Base-by-base conservation (phyloP, 2,888 invertebrate species). In the Erebia ligea region DNA sequence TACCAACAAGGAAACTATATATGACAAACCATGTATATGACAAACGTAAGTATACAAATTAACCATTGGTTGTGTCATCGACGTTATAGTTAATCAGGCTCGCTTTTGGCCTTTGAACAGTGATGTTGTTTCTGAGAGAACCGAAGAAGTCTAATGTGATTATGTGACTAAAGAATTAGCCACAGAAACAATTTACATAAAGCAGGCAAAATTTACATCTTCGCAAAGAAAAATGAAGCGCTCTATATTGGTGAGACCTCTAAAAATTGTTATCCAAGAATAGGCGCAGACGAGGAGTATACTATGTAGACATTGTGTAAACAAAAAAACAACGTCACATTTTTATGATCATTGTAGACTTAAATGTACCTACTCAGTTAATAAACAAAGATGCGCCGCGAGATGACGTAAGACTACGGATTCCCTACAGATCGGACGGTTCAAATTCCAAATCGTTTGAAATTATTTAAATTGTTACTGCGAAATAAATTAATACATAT, bases 341-440 rank as follows among this genome's bases (percentile, higher is more conserved):
- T 75, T 73, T 73, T 73, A 73, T 72, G 63, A 57, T 64, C 21
- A 21, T 61, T 69, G 65, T 70, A 64, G 65, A 74, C 65, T 69
- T 75, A 62, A 72, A 73, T 70, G 70, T 48, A 73, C 50, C 57
- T 85, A 85, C 82, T 84, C 25, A 34, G 59, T 64, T 73, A 83
- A 83, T 81, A 82, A 76, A 80, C 78, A 79, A 84, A 86, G 83
- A 86, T 86, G 82, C 80, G 76, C 80, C 71, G 76, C 74, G 76
- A 80, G 84, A 84, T 87, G 88, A 88, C 88, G 86, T 78, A 86
- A 86, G 84, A 85, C 77, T 75, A 78, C 79, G 77, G 79, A 80
- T 81, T 81, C 78, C 78, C 76, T 81, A 82, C 77, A 13, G 77
- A 79, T 77, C 77, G 42, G 77, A 79, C 78, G 79, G 80, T 80